These are phyloP conservation scores for Enteromius fasciolatus DNA, from an alignment of 2,797 vertebrate genomes.

Conservation along the genomic window DNA sequence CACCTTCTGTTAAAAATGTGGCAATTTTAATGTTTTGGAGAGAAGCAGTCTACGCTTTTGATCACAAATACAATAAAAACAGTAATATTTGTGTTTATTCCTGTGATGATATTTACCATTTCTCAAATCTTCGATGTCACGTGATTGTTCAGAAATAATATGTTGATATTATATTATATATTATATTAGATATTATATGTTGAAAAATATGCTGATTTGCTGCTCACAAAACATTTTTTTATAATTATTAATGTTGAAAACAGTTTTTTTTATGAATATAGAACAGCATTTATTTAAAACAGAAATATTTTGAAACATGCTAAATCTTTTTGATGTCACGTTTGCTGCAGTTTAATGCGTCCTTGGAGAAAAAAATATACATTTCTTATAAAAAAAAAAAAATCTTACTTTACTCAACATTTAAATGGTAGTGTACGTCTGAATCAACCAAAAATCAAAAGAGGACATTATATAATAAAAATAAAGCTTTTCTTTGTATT, in stretches of 20 bases:
- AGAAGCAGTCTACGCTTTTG: not conserved
- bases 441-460: not conserved
- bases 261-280: not conserved
- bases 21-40: not conserved
- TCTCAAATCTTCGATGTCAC: not conserved
- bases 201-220: not conserved
- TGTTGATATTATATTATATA: too few species aligned
- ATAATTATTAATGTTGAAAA: not conserved
- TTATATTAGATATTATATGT: too few species aligned
- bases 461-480: not conserved
- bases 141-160: not conserved
- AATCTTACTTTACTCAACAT: not conserved
- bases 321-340: not conserved
- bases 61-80: not conserved
- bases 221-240: not conserved
- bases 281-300: not conserved
- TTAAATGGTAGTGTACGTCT: not conserved
- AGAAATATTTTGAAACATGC: too few species aligned
- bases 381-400: not conserved
- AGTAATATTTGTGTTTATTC: not conserved
- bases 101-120: not conserved
- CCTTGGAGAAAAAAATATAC: not conserved
- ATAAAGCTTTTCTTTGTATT: not conserved
- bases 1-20: not conserved
- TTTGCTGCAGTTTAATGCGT: not conserved